A percentile compares a stretch with the other conserved stretches of the same genome.
Conservation (phyloP, 2,888 invertebrate genomes). For the Caenorhabditis sp. region DNA sequence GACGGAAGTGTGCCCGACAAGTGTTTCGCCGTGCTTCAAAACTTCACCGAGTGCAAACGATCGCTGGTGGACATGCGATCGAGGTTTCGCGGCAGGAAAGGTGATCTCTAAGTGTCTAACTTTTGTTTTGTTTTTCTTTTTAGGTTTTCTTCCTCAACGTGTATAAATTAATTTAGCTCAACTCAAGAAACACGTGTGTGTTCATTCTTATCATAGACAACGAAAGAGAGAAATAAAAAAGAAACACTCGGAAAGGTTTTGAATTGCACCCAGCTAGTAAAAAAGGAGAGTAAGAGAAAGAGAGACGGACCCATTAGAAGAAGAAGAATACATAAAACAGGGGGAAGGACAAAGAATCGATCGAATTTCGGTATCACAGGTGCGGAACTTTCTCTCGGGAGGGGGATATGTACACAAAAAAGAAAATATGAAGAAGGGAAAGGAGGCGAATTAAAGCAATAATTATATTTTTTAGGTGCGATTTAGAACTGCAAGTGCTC, state of each 20-base stretch:
- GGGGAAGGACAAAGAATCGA: too few species aligned
- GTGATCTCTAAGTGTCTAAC: conserved; percentile 69
- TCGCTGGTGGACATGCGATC: conserved; percentile 80
- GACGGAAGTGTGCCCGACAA: conserved; percentile 79
- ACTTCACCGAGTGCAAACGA: conserved; percentile 80
- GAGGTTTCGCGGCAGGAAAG: conserved; percentile 79
- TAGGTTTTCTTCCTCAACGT: conserved; percentile 1
- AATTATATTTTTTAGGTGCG: neutral
- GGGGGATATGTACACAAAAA: conserved; percentile 31
- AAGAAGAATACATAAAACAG: conserved; percentile 5
- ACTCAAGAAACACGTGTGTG: neutral
- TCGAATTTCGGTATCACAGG: too few species aligned
- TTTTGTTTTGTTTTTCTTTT: conserved; percentile 12
- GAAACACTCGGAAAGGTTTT: conserved; percentile 51
- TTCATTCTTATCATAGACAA: neutral
- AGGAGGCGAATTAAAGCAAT: neutral
- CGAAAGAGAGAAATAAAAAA: neutral
- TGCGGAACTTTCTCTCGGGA: neutral
- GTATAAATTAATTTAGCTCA: conserved; percentile 3
- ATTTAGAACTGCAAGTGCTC: conserved; percentile 82
- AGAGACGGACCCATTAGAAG: neutral
- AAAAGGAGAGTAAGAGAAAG: neutral
- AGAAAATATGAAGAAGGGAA: too few species aligned
- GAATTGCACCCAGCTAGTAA: conserved; percentile 50
- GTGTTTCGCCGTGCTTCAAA: conserved; percentile 78